Conservation (phyloP, 2,888 invertebrate genomes). For the Drosophila suboccidentalis region DNA sequence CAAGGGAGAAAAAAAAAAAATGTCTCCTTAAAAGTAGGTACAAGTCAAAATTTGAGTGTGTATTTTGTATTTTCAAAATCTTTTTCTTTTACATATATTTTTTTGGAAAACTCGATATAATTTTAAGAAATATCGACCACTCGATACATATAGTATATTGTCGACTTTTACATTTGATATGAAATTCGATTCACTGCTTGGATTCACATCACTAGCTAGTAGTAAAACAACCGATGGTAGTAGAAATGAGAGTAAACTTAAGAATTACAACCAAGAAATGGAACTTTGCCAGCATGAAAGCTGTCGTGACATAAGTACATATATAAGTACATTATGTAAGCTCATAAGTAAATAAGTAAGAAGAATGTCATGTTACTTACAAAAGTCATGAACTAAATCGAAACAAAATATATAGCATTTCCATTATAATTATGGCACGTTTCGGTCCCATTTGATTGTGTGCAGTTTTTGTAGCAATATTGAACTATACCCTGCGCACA, state of each 20-base stretch:
- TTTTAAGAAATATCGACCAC: too few relatives aligned
- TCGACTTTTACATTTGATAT: too few relatives aligned
- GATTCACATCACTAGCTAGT: background rate
- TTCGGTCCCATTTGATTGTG: slow-evolving; percentile 24
- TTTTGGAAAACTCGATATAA: too few relatives aligned
- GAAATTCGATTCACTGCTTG: too few relatives aligned
- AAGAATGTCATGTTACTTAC: background rate
- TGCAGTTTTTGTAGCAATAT: slow-evolving; percentile 13
- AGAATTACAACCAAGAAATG: background rate
- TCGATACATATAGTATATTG: too few relatives aligned
- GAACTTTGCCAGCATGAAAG: background rate
- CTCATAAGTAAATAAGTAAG: slow-evolving; percentile 1
- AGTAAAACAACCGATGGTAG: background rate
- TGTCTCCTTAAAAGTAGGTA: too few relatives aligned
- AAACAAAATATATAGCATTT: slow-evolving; percentile 5
- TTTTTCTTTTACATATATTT: too few relatives aligned
- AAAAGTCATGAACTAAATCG: slow-evolving; percentile 1
- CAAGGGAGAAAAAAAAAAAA: too few relatives aligned
- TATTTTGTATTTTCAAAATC: too few relatives aligned
- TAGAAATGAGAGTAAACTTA: background rate
- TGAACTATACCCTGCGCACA: slow-evolving; percentile 3
- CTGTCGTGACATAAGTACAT: background rate
- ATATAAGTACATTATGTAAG: background rate
- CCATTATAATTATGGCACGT: slow-evolving; percentile 46
- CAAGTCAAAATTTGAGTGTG: too few relatives aligned